Conservation (phyloP, 2,113 vertebrate species). For the Hepsetus odoe region DNA sequence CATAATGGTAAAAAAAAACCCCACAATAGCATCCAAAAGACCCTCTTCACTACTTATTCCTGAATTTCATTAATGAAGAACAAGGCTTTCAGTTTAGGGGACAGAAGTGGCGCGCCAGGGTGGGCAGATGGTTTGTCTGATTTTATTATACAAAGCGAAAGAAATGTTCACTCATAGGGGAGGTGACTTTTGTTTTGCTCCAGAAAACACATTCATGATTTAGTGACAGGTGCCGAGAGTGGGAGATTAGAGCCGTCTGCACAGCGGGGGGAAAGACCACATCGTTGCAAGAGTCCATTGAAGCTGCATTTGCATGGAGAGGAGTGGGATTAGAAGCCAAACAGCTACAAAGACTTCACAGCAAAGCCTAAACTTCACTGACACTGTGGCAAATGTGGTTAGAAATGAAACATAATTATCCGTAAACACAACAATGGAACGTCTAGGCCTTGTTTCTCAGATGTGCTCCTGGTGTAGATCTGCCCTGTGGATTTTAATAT, state of each 20-base stretch:
- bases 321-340: slow-evolving; percentile 18
- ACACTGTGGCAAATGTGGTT: neutral
- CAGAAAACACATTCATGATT: slow-evolving; percentile 29
- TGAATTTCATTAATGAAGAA: neutral
- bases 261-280: neutral
- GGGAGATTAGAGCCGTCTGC: slow-evolving; percentile 34
- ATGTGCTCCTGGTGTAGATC: no score
- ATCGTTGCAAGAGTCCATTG: neutral
- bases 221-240: slow-evolving; percentile 26
- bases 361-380: neutral
- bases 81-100: neutral
- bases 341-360: neutral
- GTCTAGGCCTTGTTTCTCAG: no score
- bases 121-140: slow-evolving; percentile 10
- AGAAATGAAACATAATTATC: neutral
- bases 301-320: slow-evolving; percentile 26
- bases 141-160: neutral
- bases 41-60: neutral
- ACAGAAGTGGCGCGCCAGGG: neutral
- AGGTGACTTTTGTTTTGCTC: neutral
- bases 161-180: neutral
- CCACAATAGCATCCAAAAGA: neutral
- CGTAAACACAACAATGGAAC: neutral
- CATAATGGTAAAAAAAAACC: neutral
- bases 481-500: no score